Conservation (phyloP, 2,113 vertebrate species). For the Salvelinus namaycush region DNA sequence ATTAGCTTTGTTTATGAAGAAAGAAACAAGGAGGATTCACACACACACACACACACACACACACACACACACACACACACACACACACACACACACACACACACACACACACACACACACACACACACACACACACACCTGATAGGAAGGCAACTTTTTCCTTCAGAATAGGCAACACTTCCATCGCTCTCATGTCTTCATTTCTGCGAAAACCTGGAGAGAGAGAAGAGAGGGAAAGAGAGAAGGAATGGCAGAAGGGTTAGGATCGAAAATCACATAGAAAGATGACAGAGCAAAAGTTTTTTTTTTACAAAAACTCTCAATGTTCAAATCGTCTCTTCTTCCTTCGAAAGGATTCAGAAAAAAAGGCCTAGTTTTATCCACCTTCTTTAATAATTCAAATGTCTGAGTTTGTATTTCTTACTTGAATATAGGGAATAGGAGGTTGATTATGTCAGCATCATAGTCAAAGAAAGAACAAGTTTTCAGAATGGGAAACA, state of each 20-base stretch:
- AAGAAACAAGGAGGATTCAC: not conserved
- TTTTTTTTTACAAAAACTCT: not conserved
- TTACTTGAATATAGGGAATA: too few relatives aligned
- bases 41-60: not conserved
- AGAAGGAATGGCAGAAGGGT: not conserved
- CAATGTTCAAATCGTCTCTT: too few relatives aligned
- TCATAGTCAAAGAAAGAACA: too few relatives aligned
- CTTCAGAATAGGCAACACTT: conserved; percentile 97
- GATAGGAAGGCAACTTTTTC: conserved; percentile 98
- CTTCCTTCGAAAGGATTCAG: too few relatives aligned
- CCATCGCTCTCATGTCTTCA: conserved; percentile 98
- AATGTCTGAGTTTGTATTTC: too few relatives aligned
- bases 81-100: not conserved
- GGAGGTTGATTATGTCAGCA: too few relatives aligned
- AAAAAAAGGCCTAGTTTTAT: too few relatives aligned
- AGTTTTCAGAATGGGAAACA: too few relatives aligned
- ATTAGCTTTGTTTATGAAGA: conserved; percentile 8
- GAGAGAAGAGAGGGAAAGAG: not conserved
- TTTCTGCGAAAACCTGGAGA: conserved; percentile 90
- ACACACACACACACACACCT: conserved; percentile 73
- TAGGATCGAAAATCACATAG: not conserved
- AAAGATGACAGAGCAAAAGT: not conserved
- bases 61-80: not conserved
- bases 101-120: conserved; percentile 12
- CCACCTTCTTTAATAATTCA: too few relatives aligned